Evolutionary conservation across 2,113 vertebrate genomes (phyloP), one percentile per base, ranked within the genome.

Genomic region (Daphoenositta chrysoptera): DNA sequence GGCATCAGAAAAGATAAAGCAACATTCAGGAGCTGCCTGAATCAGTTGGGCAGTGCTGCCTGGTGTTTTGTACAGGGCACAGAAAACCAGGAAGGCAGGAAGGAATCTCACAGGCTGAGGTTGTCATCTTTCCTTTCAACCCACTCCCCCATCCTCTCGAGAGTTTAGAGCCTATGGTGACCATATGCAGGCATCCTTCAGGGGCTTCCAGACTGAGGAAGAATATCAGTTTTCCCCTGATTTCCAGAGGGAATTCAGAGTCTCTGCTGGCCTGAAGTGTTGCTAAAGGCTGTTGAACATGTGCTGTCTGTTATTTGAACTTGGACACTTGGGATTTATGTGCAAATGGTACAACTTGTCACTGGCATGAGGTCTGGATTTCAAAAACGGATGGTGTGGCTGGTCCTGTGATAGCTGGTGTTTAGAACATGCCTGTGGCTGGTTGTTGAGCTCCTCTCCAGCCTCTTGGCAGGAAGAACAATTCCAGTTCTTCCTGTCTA

Each of bases 81-180:
- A 65, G 66, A 60, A 75, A 87, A 53, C 3, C 48, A 53, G 50
- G 80, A 72, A 31, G 66, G 45, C 6, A 35, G 39, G 61, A 79
- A 28, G 44, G 45, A 81, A 58, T 83, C 17, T 17, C 56, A 7
- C 1, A 13, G 56, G 28, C n/a, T 73, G 31, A 65, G 65, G 40
- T 42, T 83, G 20, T 45, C 35, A 15, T 40, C 61, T 83, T 90
- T 50, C 31, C 61, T 83, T 90, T 50, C 31, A 64, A 68, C 40
- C 30, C n/a, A 54, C 85, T 57, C 18, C 15, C 2, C 12, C 35
- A 15, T 21, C 19, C 8, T 51, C 53, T 24, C 0, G 0, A 28
- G 77, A 75, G 72, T 58, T 91, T 35, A 33, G 16, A 90, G 17
- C 65, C 44, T 37, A 6, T 5, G 9, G 61, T 33, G 28, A 56